phyloP scores from a whole-genome alignment of 1,140 invertebrate species.

The Drosophila arawakana region DNA sequence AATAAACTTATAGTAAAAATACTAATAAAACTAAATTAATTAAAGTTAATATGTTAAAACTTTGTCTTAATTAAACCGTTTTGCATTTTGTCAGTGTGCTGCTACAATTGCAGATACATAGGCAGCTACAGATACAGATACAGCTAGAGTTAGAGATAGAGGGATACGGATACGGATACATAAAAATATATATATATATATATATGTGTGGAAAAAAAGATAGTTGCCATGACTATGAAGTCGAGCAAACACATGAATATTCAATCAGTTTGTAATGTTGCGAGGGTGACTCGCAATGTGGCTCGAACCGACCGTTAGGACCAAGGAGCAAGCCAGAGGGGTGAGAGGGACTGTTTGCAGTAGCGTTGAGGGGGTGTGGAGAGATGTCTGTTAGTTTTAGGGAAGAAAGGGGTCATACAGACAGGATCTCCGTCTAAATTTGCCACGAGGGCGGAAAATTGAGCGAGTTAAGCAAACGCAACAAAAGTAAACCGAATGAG shows the following conservation, averaged over 20 bases:
- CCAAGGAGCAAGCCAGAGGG: conserved; percentile 13
- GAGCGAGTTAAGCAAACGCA: conserved; percentile 28
- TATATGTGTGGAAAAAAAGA: conserved; percentile 26
- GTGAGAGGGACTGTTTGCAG: neutral
- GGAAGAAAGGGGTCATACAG: conserved; percentile 16
- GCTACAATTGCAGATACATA: conserved; percentile 13
- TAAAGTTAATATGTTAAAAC: too few relatives aligned
- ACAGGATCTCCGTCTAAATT: neutral
- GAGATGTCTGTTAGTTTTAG: neutral
- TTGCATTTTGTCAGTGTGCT: neutral
- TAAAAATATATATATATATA: too few relatives aligned
- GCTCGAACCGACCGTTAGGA: conserved; percentile 58
- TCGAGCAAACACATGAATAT: conserved; percentile 49
- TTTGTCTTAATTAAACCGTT: too few relatives aligned
- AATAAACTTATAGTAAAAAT: too few relatives aligned
- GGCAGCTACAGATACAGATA: conserved; percentile 19
- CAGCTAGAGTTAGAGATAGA: conserved; percentile 4
- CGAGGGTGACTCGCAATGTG: conserved; percentile 37
- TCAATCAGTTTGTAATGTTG: conserved; percentile 53
- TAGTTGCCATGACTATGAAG: conserved; percentile 72
- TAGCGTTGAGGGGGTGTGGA: neutral
- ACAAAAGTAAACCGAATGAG: conserved; percentile 31
- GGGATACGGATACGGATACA: conserved; percentile 7
- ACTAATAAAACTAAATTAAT: too few relatives aligned
- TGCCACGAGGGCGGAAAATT: conserved; percentile 41